A percentile compares a stretch with the other conserved stretches of the same genome.
Evolutionary conservation across 1,140 invertebrate genomes (phyloP).

Genomic region (Drosophila sulfurigaster): DNA sequence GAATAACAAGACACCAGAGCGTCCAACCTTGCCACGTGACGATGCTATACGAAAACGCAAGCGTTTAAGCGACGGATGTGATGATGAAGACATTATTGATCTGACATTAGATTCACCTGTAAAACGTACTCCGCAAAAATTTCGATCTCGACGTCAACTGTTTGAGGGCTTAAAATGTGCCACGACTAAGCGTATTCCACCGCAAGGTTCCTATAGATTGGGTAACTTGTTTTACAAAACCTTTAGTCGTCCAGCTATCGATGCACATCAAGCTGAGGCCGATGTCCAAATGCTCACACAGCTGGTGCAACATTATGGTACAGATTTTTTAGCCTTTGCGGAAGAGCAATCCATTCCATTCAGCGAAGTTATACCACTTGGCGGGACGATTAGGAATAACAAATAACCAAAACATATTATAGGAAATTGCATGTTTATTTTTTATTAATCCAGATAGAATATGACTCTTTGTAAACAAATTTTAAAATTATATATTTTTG

Average conservation of each 20-base stretch:
- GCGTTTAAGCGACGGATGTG: slow-evolving; percentile 16
- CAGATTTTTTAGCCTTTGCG: slow-evolving; percentile 86
- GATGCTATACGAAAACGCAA: slow-evolving; percentile 41
- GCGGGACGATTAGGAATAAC: slow-evolving; percentile 5
- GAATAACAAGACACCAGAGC: slow-evolving; percentile 85
- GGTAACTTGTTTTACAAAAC: slow-evolving; percentile 86
- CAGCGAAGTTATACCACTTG: slow-evolving; percentile 59
- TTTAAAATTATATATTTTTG: slow-evolving; percentile 3
- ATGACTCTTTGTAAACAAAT: slow-evolving; percentile 4
- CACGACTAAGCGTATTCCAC: slow-evolving; percentile 45
- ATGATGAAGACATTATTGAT: slow-evolving; percentile 10
- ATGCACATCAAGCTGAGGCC: slow-evolving; percentile 87
- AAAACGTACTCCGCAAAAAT: slow-evolving; percentile 16
- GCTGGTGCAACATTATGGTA: slow-evolving; percentile 86
- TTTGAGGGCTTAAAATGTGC: slow-evolving; percentile 54
- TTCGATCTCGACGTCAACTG: slow-evolving; percentile 53
- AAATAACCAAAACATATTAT: slow-evolving; percentile 11
- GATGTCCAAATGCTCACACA: slow-evolving; percentile 87
- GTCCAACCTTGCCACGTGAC: slow-evolving; percentile 41
- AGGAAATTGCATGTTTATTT: slow-evolving; percentile 4
- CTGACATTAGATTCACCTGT: background rate
- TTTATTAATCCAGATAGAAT: background rate
- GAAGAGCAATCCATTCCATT: slow-evolving; percentile 86
- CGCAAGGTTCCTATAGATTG: slow-evolving; percentile 85
- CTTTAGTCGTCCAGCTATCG: slow-evolving; percentile 80